A percentile compares a stretch with the other conserved stretches of the same genome.
These are phyloP conservation scores for Perca schrenkii DNA, from an alignment of 2,113 vertebrate genomes.

Conservation along the genomic window DNA sequence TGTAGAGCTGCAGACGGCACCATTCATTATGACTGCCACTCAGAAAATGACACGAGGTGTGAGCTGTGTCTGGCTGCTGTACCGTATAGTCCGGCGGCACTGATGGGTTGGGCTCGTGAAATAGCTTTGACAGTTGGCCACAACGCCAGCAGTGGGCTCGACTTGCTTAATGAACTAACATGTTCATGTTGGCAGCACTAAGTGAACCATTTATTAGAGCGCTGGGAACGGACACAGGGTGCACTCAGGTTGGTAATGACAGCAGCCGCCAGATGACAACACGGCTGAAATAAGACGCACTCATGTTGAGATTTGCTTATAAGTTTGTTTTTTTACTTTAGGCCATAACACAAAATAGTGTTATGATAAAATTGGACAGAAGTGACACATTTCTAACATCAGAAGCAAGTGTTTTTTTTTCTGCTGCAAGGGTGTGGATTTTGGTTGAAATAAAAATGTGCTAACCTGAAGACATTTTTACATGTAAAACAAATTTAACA, in stretches of 20 bases:
- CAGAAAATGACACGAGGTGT: slow-evolving; percentile 47
- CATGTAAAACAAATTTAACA: not conserved
- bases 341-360: not conserved
- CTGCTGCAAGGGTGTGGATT: not conserved
- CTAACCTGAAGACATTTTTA: not conserved
- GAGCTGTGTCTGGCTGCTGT: slow-evolving; percentile 39
- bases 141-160: slow-evolving; percentile 58
- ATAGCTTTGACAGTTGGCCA: slow-evolving; percentile 79
- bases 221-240: slow-evolving; percentile 60
- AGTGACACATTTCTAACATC: not conserved
- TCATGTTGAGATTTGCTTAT: not conserved
- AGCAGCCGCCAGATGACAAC: slow-evolving; percentile 63
- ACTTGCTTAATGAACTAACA: slow-evolving; percentile 80
- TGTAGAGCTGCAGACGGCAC: slow-evolving; percentile 51
- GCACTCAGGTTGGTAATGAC: slow-evolving; percentile 62
- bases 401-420: not conserved
- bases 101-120: slow-evolving; percentile 57
- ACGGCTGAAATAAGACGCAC: slow-evolving; percentile 17
- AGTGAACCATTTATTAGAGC: slow-evolving; percentile 78
- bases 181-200: slow-evolving; percentile 76
- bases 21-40: slow-evolving; percentile 48
- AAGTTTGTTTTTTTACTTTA: not conserved
- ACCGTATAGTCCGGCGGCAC: slow-evolving; percentile 27
- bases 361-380: slow-evolving; percentile 1
- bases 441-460: not conserved